Base-by-base conservation (phyloP, 2,797 vertebrate species). In the Cyclopterus lumpus region DNA sequence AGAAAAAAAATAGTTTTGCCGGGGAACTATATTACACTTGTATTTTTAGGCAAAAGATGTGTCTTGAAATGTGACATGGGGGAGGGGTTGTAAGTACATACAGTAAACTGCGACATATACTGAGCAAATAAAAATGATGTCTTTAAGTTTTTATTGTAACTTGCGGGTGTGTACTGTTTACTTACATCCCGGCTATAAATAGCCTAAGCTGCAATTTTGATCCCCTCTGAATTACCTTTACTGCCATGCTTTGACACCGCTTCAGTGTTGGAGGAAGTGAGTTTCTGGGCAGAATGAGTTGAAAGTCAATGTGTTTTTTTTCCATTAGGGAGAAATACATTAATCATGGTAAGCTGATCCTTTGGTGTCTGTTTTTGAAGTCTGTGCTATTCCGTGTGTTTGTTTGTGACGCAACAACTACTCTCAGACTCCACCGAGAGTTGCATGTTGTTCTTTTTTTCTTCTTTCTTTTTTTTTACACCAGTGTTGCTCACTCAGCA, bases 91-190 rank as follows among this genome's bases (percentile, higher is more conserved):
- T 86, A 77, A 86, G 86, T 69, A 77, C 40, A 62, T 49, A 49
- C 72, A 61, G 71, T 73, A 80, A 88, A 80, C 71, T 67, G 72
- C 51, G 24, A 79, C 67, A n/a, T 80, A 83, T 73, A 91, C 64
- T 11, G 51, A 69, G 74, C 71, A 77, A 76, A 89, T 88, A 89
- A 90, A 91, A 84, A 77, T 88, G 74, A 92, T 85, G 74, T 55
- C 88, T 88, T 79, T 28, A 22, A 73, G 70, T 80, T 86, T 74
- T 76, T 86, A 91, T 82, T 88, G 72, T 80, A 82, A 83, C 55
- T 71, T 81, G 62, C 26, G 16, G 63, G 62, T 48, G 77, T 75
- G 63, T 57, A 64, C 73, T 62, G 75, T 86, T 86, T 78, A 81
- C 80, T 78, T 79, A 78, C 71, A 83, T 64, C 60, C 16, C 8